Conservation (phyloP, 2,888 invertebrate species). For the Nowickia ferox region DNA sequence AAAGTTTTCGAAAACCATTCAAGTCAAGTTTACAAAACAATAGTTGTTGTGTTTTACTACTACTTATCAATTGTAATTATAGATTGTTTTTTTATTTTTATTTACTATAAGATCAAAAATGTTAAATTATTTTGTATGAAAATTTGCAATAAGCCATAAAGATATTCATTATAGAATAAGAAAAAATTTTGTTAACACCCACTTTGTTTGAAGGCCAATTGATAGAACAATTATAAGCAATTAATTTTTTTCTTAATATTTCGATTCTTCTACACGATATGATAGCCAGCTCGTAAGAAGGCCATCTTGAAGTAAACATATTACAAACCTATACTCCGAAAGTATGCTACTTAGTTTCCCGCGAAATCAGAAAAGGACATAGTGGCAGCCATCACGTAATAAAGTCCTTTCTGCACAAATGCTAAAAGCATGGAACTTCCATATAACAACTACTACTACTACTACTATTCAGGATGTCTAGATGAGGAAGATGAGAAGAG, state of each 20-base stretch:
- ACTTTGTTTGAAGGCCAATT: constrained; percentile 63
- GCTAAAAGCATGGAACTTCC: too few species aligned
- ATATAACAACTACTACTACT: too few species aligned
- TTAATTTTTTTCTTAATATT: constrained; percentile 9
- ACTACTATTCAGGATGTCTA: too few species aligned
- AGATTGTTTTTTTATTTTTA: constrained; percentile 7
- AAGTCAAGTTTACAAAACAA: constrained; percentile 67
- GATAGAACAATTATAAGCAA: constrained; percentile 8
- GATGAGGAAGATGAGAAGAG: too few species aligned
- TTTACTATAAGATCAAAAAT: constrained; percentile 15
- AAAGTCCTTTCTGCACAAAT: too few species aligned
- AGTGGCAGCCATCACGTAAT: too few species aligned
- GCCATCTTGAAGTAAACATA: too few species aligned
- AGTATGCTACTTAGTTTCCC: too few species aligned
- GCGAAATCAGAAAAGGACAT: too few species aligned
- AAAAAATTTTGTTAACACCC: constrained; percentile 65
- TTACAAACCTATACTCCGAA: too few species aligned
- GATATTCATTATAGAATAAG: neutral
- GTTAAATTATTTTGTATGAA: constrained; percentile 23
- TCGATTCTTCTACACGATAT: too few species aligned
- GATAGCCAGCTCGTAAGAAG: too few species aligned
- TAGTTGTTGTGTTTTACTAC: constrained; percentile 10
- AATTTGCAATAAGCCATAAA: constrained; percentile 24
- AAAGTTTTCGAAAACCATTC: constrained; percentile 14
- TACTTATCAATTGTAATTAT: neutral